These are phyloP conservation scores for Gryllus bimaculatus DNA, from an alignment of 1,140 invertebrate species.

Conservation along the genomic window DNA sequence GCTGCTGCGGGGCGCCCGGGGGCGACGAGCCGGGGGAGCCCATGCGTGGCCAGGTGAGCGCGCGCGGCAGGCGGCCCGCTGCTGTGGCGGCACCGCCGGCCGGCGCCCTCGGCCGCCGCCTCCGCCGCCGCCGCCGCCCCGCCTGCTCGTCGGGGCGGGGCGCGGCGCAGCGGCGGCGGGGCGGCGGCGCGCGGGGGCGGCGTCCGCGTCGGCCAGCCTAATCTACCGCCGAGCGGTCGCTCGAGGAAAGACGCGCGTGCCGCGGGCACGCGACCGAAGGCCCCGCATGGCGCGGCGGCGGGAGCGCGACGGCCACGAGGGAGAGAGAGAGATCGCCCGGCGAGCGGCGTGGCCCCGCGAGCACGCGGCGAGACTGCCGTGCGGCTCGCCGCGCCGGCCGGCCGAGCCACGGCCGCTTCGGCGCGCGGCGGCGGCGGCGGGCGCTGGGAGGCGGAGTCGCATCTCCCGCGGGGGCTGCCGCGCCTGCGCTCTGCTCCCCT, in stretches of 20 bases:
- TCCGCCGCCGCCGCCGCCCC: too few species aligned
- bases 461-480: too few species aligned
- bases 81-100: too few species aligned
- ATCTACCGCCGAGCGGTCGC: neutral
- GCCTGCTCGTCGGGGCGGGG: too few species aligned
- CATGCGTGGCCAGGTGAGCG: neutral
- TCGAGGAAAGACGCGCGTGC: slow-evolving; percentile 25
- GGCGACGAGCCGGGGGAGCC: neutral
- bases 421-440: too few species aligned
- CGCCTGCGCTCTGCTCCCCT: neutral
- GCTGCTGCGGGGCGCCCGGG: too few species aligned
- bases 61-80: neutral
- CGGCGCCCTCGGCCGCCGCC: too few species aligned
- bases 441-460: too few species aligned
- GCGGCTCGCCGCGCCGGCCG: neutral
- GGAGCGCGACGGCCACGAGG: too few species aligned
- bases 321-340: too few species aligned
- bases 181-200: too few species aligned
- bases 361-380: neutral
- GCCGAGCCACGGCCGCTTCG: neutral
- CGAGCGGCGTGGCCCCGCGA: neutral
- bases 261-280: slow-evolving; percentile 32
- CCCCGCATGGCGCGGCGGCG: slow-evolving; percentile 23
- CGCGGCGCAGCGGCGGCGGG: too few species aligned
- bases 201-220: neutral